A percentile compares a stretch with the other conserved stretches of the same genome.
Evolutionary conservation across 2,888 invertebrate species (phyloP).

Genomic region (Pteria penguin): DNA sequence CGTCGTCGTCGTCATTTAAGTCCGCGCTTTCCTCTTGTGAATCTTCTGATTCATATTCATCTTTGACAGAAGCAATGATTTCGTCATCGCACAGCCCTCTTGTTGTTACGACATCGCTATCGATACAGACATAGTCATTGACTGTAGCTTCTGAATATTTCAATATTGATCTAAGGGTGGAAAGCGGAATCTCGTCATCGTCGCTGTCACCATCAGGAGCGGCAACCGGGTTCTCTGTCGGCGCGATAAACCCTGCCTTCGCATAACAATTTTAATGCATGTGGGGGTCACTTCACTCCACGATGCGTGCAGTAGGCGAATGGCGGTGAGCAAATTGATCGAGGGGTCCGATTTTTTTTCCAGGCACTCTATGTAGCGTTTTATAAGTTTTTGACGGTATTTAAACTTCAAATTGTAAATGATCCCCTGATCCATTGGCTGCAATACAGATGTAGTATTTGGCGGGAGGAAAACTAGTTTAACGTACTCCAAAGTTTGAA

Average conservation of each 20-base stretch:
- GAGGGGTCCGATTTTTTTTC: not conserved
- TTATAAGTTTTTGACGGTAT: not conserved
- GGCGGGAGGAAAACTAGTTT: not conserved
- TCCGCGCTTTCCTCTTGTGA: not conserved
- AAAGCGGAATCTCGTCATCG: not conserved
- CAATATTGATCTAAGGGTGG: not conserved
- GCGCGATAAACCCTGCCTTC: not conserved
- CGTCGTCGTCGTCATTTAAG: not conserved
- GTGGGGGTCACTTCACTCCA: not conserved
- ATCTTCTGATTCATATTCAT: not conserved
- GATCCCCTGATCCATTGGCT: slow-evolving; percentile 3
- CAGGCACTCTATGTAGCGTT: not conserved
- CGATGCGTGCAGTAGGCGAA: not conserved
- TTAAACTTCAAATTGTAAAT: not conserved
- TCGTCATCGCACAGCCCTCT: not conserved
- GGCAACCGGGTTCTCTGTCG: not conserved
- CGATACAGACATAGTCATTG: not conserved
- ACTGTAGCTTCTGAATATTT: not conserved
- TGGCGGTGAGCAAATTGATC: not conserved
- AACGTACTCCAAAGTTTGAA: not conserved
- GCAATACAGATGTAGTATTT: not conserved
- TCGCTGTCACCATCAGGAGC: not conserved
- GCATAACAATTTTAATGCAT: not conserved
- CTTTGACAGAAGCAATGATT: not conserved
- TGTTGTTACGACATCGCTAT: not conserved